phyloP scores from a whole-genome alignment of 2,797 vertebrate species.

The Lutjanus campechanus region DNA sequence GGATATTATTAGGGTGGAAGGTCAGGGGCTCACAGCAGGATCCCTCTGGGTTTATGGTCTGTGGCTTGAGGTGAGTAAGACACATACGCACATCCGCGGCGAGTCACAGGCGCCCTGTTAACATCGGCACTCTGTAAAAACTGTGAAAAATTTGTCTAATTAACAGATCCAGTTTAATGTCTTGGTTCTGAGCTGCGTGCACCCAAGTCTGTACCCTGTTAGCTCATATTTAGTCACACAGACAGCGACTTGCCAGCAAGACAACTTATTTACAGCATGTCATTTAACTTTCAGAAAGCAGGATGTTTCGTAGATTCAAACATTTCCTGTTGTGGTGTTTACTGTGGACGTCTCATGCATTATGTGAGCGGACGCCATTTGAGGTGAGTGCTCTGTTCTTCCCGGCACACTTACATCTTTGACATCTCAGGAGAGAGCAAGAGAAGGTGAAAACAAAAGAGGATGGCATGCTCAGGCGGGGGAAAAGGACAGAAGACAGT shows the following conservation, averaged over 20 bases:
- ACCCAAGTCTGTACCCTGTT: conserved; percentile 13
- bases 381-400: conserved; percentile 70
- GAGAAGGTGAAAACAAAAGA: conserved; percentile 59
- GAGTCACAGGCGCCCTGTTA: conserved; percentile 55
- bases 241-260: conserved; percentile 1
- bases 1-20: conserved; percentile 67
- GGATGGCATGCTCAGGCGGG: conserved; percentile 30
- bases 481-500: conserved; percentile 46
- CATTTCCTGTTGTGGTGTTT: conserved; percentile 77
- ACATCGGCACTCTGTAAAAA: conserved; percentile 53
- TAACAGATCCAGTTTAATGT: conserved; percentile 40
- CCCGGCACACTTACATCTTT: conserved; percentile 68
- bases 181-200: conserved; percentile 14
- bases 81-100: conserved; percentile 60
- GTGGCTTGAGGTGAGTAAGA: conserved; percentile 64
- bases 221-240: conserved; percentile 56
- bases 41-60: conserved; percentile 55
- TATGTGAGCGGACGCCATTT: conserved; percentile 69
- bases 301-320: conserved; percentile 69
- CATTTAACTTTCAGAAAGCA: conserved; percentile 72
- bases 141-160: conserved; percentile 43
- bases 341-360: conserved; percentile 63
- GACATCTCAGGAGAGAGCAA: conserved; percentile 66
- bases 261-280: conserved; percentile 48
- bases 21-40: conserved; percentile 56